Base-by-base conservation (phyloP, 2,797 vertebrate species). In the Syngnathus acus region DNA sequence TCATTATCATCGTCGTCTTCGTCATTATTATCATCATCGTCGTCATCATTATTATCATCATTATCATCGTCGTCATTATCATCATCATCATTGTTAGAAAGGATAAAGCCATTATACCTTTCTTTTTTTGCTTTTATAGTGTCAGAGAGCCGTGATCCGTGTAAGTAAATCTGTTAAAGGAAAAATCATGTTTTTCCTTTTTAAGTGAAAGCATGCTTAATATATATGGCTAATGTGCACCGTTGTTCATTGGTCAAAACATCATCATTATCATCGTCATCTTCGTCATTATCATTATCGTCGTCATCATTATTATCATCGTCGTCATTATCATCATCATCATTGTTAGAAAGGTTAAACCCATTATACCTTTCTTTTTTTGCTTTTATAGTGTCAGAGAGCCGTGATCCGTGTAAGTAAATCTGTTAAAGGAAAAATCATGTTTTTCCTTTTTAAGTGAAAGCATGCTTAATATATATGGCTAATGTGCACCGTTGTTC, bases 121-220 rank as follows among this genome's bases (percentile, higher is more conserved):
- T 32, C 32, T 32, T 32, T 32, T 32, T 32, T 32, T 32, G 32
- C 32, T 32, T 32, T 32, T 32, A 32, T 32, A 32, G 32, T 32
- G 32, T 32, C 32, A 32, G 32, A 32, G 2, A 32, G 32, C 3
- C 32, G 32, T 32, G 32, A 32, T 32, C 32, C 32, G 32, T 32
- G 32, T 32, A 32, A 32, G 32, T 32, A 32, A 32, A 32, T 32
- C 0, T 32, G 32, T 32, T 32, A 32, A 32, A 32, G 32, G 32
- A 32, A 32, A 32, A 32, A 32, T 32, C 32, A 32, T 32, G 32
- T 32, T 32, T 26, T 32, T 32, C 42, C 10, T 26, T 74, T 65
- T 65, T 21, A 66, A 72, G 61, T 64, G 47, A 76, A 73, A 84
- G 87, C 86, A 32, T 32, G 32, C 32, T 32, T 32, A 32, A 32